Conservation (phyloP, 2,888 invertebrate genomes). For the Timema cristinae region DNA sequence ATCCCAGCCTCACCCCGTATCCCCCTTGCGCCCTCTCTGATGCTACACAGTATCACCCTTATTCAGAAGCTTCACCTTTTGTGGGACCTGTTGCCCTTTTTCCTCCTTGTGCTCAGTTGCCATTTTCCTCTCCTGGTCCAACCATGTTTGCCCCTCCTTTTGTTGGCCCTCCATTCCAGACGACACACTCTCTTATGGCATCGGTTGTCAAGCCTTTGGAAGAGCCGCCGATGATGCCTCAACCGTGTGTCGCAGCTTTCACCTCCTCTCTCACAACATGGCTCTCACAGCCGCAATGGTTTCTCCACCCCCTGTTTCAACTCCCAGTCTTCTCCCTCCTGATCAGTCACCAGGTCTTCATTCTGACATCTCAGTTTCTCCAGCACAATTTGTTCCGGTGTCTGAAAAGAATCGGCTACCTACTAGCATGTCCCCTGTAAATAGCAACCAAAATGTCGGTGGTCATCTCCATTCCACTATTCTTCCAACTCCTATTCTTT, state of each 20-base stretch:
- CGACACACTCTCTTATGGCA: slow-evolving; percentile 48
- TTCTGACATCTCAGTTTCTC: slow-evolving; percentile 28
- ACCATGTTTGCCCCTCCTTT: slow-evolving; percentile 60
- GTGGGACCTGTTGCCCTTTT: slow-evolving; percentile 60
- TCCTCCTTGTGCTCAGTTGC: slow-evolving; percentile 49
- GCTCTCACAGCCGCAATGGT: slow-evolving; percentile 78
- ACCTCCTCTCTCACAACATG: slow-evolving; percentile 77
- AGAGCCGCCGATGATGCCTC: slow-evolving; percentile 48
- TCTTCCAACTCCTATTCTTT: slow-evolving; percentile 23
- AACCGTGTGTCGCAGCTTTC: slow-evolving; percentile 69
- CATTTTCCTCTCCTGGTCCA: slow-evolving; percentile 64
- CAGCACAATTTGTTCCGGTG: slow-evolving; percentile 22
- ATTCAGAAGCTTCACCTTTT: slow-evolving; percentile 57
- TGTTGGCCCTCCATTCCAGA: slow-evolving; percentile 45
- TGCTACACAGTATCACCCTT: slow-evolving; percentile 53
- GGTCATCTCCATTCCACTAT: background rate
- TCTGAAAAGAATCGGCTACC: slow-evolving; percentile 22
- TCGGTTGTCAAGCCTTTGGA: slow-evolving; percentile 54
- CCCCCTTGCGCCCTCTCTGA: slow-evolving; percentile 56
- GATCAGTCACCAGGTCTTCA: slow-evolving; percentile 36
- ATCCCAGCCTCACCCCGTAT: slow-evolving; percentile 42
- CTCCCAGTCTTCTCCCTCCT: slow-evolving; percentile 35
- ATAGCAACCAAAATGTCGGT: slow-evolving; percentile 10
- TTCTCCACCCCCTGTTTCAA: slow-evolving; percentile 49
- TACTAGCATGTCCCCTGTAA: slow-evolving; percentile 19